Evolutionary conservation across 2,113 vertebrate species (phyloP), one percentile per base, ranked within the genome.

Genomic region (Carollia perspicillata): DNA sequence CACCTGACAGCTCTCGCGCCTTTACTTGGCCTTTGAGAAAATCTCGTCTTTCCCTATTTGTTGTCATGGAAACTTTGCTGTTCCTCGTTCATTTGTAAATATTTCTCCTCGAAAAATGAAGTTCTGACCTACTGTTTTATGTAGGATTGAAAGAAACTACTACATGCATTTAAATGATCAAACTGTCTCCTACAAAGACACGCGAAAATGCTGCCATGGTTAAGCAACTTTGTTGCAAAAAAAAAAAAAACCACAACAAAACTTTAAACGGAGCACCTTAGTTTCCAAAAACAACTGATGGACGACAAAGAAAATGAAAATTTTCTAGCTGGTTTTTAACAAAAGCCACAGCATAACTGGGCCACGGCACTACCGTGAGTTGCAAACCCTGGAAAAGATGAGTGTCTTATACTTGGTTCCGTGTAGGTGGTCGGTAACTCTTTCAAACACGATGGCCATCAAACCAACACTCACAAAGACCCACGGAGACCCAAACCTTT

Each of bases 81-180:
- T 98, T 96, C 98, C 97, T 98, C 99, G 98, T 99, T 99, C 97
- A 99, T 99, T 99, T 99, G 98, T 99, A 99, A 99, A 99, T 99
- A 99, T 98, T 98, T 98, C 98, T 98, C 98, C 99, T 98, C 98
- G 97, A 98, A 98, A 98, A 98, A 99, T 98, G 98, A 99, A 98
- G 98, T 98, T 99, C 99, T 98, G 98, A 99, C 98, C 98, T 99
- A 97, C 98, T 98, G 98, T 99, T 99, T 99, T 99, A 98, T 98
- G 98, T 98, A 98, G 98, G 97, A 99, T 97, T 98, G 97, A 98
- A 98, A 98, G 98, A 99, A 98, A 98, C 98, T 98, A 98, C 98
- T 98, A 99, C 98, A 97, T 98, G 98, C 98, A 99, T 98, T 97
- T 96, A 98, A 98, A 98, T 98, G 98, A 98, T 98, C 98, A 37